Conservation (phyloP, 1,140 invertebrate species). For the Anadara kagoshimensis region DNA sequence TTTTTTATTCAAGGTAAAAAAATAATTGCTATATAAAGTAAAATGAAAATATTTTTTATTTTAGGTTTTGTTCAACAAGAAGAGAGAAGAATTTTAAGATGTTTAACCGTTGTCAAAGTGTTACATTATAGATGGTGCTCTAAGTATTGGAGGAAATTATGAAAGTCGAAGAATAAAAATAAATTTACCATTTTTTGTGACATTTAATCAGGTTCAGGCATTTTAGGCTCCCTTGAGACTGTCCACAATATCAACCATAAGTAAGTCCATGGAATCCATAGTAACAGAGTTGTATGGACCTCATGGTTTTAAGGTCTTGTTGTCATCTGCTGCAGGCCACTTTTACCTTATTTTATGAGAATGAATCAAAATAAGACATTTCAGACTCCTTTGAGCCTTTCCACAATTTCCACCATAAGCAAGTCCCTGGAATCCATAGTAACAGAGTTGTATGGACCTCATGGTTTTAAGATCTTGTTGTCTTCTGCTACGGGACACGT, state of each 20-base stretch:
- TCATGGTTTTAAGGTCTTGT: constrained; percentile 20
- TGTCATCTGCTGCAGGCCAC: constrained; percentile 28
- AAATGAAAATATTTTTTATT: too few relatives aligned
- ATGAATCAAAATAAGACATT: background rate
- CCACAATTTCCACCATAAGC: background rate
- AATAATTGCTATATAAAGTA: too few relatives aligned
- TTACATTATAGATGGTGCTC: background rate
- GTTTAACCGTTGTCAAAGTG: too few relatives aligned
- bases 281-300: constrained; percentile 21
- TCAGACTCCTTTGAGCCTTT: background rate
- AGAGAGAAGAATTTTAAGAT: too few relatives aligned
- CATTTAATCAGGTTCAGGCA: background rate
- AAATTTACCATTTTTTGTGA: background rate
- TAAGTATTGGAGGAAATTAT: background rate
- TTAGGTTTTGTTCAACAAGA: too few relatives aligned
- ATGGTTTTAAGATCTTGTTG: constrained; percentile 23
- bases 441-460: constrained; percentile 18
- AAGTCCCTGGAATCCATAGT: constrained; percentile 13
- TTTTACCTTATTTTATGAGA: background rate
- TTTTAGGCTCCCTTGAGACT: background rate
- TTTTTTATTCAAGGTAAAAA: too few relatives aligned
- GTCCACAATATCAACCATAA: background rate
- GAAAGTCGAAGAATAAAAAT: background rate
- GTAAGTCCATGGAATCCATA: constrained; percentile 8
- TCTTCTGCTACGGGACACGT: constrained; percentile 30